Evolutionary conservation across 2,888 invertebrate species (phyloP).

Genomic region (Erebia epiphron): DNA sequence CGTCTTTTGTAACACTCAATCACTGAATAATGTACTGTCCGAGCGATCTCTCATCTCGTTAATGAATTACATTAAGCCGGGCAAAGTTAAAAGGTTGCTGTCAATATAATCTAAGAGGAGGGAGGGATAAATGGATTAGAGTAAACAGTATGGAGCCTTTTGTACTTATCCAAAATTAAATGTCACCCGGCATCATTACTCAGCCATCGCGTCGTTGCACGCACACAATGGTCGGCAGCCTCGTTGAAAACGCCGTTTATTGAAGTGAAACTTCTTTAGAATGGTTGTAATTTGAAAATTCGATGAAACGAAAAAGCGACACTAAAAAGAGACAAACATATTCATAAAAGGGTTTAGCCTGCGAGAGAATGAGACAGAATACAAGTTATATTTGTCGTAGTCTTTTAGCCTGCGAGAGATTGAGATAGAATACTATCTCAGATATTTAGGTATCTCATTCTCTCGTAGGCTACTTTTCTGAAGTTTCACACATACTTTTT

Average conservation of each 20-base stretch:
- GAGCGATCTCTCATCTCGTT: constrained; percentile 21
- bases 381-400: no score
- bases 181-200: constrained; percentile 79
- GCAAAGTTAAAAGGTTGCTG: constrained; percentile 38
- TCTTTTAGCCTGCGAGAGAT: no score
- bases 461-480: no score
- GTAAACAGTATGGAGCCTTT: constrained; percentile 80
- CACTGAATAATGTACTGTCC: constrained; percentile 11
- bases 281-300: no score
- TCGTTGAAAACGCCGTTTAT: not conserved
- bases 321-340: no score
- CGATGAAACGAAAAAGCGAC: no score
- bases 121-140: constrained; percentile 64
- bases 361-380: no score
- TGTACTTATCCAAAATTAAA: constrained; percentile 82
- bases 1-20: not conserved
- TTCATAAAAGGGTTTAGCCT: no score
- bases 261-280: no score
- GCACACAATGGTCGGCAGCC: constrained; percentile 65
- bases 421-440: no score
- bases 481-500: not conserved
- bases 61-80: constrained; percentile 37
- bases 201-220: constrained; percentile 68
- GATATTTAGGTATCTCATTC: no score
- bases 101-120: constrained; percentile 38